Evolutionary conservation across 2,888 invertebrate genomes (phyloP), one percentile per base, ranked within the genome.

Genomic region (Stenurella melanura): DNA sequence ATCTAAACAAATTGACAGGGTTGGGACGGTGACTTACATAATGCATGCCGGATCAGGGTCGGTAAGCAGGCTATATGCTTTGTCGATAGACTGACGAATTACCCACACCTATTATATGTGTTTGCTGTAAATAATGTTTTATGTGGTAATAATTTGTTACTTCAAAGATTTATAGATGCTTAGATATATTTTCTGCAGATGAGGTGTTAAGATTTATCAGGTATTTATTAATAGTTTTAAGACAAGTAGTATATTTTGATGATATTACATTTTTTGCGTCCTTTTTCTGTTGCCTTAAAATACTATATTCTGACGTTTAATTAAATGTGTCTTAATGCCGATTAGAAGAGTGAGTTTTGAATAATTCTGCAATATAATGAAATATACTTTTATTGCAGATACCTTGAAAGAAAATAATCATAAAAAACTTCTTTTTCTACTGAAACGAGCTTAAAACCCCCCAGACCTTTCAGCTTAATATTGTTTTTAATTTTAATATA

Each of bases 1-100:
- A 79, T 77, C 81, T 80, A 81, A 84, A 85, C 85, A 84, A 84
- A 85, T 85, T 83, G 85, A 83, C 83, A 72, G 83, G 81, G 77
- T 78, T 77, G 79, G 81, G 77, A 77, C 80, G 83, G 79, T 78
- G 83, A 84, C 84, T 84, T 83, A 83, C 84, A 84, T 84, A 84
- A 84, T 84, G 79, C 84, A 83, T 75, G 75, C 71, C 71, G 71
- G 75, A 75, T 85, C 82, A 77, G 76, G 72, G 63, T 72, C 63
- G 63, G 72, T 72, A 72, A 72, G 72, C 72, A 18, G 72, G 63
- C 26, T 72, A 72, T 72, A 72, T 72, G 72, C 72, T 72, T 72
- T 72, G 72, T 72, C 72, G 72, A 72, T 72, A 72, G 61, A 21
- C 72, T 72, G 72, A 72, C 63, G 72, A 61, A 72, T 72, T 72